phyloP scores from a whole-genome alignment of 2,113 vertebrate genomes.

The Nycticryphes semicollaris region DNA sequence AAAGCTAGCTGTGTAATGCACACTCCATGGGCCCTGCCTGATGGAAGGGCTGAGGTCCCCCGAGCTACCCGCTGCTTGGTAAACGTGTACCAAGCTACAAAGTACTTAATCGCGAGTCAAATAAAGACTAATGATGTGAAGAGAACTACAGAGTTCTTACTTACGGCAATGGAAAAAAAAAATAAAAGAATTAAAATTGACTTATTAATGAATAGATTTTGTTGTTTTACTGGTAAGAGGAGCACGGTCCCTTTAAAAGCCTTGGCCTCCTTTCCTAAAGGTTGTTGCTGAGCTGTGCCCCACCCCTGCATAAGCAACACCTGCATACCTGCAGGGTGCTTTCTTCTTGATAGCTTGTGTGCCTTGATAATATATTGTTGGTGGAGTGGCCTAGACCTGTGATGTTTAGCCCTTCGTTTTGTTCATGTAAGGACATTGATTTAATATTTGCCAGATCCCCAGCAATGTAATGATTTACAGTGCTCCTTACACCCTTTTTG shows the following conservation, averaged over 20 bases:
- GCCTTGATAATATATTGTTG: conserved; percentile 22
- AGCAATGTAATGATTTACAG: background rate
- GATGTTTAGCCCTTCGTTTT: background rate
- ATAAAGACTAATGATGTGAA: background rate
- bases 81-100: background rate
- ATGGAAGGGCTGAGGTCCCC: background rate
- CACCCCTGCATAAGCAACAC: conserved; percentile 60
- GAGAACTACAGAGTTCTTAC: background rate
- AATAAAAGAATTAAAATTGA: background rate
- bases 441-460: background rate
- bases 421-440: background rate
- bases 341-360: conserved; percentile 30
- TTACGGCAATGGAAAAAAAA: background rate
- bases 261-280: conserved; percentile 7
- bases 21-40: background rate
- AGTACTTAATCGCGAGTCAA: background rate
- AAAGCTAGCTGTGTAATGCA: background rate
- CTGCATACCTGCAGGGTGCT: conserved; percentile 68
- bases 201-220: background rate
- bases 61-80: background rate
- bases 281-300: conserved; percentile 14
- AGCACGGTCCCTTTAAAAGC: conserved; percentile 56
- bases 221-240: background rate
- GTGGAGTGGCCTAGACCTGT: background rate
- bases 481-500: background rate